These are phyloP conservation scores for Eptesicus fuscus DNA, from an alignment of 2,113 vertebrate species.

Conservation along the genomic window DNA sequence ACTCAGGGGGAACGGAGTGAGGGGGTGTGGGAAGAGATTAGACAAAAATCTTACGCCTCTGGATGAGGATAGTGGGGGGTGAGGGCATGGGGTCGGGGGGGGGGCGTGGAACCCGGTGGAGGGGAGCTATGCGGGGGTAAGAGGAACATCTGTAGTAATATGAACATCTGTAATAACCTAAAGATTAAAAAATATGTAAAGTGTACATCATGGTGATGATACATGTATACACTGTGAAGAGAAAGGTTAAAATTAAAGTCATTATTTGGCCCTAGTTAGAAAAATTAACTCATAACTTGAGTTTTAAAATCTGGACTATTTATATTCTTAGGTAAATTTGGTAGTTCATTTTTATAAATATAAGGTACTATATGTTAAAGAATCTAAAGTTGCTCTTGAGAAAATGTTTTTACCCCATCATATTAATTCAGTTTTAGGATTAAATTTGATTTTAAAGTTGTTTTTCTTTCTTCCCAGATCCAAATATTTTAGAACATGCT, in stretches of 20 bases:
- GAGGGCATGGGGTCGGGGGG: no score
- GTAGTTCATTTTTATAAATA: not conserved
- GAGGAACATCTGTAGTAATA: no score
- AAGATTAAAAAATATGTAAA: no score
- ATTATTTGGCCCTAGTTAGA: not conserved
- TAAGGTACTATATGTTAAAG: not conserved
- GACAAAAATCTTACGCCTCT: no score
- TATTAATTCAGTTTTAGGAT: slow-evolving; percentile 5
- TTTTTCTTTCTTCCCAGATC: slow-evolving; percentile 80
- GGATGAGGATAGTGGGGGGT: no score
- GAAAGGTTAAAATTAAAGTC: not conserved
- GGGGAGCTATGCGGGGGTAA: no score
- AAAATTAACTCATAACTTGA: not conserved
- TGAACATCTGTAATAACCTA: no score
- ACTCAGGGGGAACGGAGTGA: no score
- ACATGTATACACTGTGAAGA: not conserved
- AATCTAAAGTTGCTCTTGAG: not conserved
- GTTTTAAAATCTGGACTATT: not conserved
- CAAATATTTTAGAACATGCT: slow-evolving; percentile 86
- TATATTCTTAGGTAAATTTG: not conserved
- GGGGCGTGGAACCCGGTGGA: no score
- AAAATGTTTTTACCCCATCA: not conserved
- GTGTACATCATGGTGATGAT: not conserved
- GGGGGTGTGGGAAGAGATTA: no score
- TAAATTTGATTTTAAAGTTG: not conserved